phyloP scores from a whole-genome alignment of 2,113 vertebrate genomes.

The Halcyon senegalensis region DNA sequence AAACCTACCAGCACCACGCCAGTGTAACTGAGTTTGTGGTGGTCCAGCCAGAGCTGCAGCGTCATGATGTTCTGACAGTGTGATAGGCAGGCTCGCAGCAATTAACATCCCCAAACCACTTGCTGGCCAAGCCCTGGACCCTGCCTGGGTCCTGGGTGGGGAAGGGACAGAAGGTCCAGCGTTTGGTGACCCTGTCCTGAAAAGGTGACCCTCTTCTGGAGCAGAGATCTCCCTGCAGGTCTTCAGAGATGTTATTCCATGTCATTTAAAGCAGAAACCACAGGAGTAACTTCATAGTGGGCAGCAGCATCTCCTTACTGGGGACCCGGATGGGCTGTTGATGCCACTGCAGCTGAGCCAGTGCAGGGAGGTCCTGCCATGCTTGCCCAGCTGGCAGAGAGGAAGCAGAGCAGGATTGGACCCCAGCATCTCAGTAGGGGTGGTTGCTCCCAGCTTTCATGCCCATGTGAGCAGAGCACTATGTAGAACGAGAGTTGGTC shows the following conservation, averaged over 20 bases:
- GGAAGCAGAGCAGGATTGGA: neutral
- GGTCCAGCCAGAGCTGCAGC: neutral
- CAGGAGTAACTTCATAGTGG: fast-evolving
- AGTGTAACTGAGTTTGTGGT: fast-evolving
- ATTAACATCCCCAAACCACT: neutral
- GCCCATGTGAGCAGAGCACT: neutral
- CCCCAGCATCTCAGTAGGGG: neutral
- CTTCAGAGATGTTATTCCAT: neutral
- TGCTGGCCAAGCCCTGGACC: neutral
- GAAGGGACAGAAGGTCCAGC: neutral
- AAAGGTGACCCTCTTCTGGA: neutral
- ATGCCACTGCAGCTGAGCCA: neutral
- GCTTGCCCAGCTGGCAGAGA: fast-evolving
- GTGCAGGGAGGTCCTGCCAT: neutral
- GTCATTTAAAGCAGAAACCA: neutral
- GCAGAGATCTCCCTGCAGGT: no score
- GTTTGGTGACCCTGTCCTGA: fast-evolving
- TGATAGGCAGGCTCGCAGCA: fast-evolving
- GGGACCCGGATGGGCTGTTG: neutral
- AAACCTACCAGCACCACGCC: no score
- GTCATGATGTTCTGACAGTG: fast-evolving
- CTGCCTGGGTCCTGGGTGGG: no score
- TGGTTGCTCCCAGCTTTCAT: neutral
- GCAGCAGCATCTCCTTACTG: neutral
- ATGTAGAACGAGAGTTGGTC: fast-evolving